These are phyloP conservation scores for Cephus runcator DNA, from an alignment of 2,888 invertebrate genomes.

Conservation along the genomic window DNA sequence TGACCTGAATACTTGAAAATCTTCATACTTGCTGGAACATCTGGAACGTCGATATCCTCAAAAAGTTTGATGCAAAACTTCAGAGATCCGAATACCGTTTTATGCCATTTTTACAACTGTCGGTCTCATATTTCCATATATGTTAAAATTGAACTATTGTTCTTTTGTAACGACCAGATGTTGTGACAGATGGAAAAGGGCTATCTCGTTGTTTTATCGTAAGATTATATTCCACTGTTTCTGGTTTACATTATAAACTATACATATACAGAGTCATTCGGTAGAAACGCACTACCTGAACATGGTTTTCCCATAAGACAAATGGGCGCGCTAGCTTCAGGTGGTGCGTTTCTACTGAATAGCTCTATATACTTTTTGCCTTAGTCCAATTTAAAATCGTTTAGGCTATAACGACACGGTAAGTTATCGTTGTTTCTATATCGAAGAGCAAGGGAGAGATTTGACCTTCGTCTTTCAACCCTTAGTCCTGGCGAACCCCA, in stretches of 20 bases:
- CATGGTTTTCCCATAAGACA: too few species aligned
- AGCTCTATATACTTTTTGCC: neutral
- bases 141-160: neutral
- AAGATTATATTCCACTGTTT: neutral
- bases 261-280: too few species aligned
- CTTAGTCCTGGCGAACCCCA: neutral
- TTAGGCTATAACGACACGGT: neutral
- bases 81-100: neutral
- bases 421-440: neutral
- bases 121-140: neutral
- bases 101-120: neutral
- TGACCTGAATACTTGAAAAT: neutral
- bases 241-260: neutral
- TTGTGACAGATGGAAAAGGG: neutral
- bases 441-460: neutral
- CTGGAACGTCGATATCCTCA: neutral
- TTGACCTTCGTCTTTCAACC: neutral
- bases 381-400: neutral
- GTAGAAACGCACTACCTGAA: too few species aligned
- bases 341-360: too few species aligned
- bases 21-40: neutral
- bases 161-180: neutral
- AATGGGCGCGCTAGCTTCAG: too few species aligned
- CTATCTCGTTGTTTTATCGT: neutral
- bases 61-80: neutral